phyloP scores from a whole-genome alignment of 2,113 vertebrate species.

The Furnarius figulus region DNA sequence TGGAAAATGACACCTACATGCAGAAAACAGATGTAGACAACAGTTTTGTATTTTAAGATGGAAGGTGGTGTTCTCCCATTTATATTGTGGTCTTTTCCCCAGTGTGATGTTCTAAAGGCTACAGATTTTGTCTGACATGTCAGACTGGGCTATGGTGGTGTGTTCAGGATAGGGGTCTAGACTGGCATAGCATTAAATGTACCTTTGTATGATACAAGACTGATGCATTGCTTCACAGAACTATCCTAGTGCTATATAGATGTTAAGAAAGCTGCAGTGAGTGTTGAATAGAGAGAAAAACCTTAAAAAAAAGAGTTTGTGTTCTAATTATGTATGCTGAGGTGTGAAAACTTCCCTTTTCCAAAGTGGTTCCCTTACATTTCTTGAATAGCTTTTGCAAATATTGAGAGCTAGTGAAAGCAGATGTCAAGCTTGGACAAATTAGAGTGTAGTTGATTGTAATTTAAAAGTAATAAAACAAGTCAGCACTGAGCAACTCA shows the following conservation, averaged over 20 bases:
- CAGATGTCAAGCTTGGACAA: conserved; percentile 15
- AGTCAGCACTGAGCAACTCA: neutral
- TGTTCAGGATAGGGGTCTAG: neutral
- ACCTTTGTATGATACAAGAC: neutral
- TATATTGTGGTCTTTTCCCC: neutral
- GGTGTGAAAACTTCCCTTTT: neutral
- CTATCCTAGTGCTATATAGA: neutral
- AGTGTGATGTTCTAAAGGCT: neutral
- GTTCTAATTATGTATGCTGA: neutral
- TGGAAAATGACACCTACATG: neutral
- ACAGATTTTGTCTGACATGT: neutral
- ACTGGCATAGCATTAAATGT: neutral
- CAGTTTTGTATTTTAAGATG: neutral
- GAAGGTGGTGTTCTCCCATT: neutral
- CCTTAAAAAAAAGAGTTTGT: neutral
- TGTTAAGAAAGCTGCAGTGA: neutral
- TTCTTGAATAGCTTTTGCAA: neutral
- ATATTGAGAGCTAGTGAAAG: neutral
- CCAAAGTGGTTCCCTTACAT: neutral
- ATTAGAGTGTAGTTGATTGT: neutral
- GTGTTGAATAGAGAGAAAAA: neutral
- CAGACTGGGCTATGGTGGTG: neutral
- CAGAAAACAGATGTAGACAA: neutral
- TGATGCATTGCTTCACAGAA: neutral
- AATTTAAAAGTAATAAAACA: conserved; percentile 41